Base-by-base conservation (phyloP, 30 jellyfish, hydroid and myxozoan species). In the Nemopilema nomurai region DNA sequence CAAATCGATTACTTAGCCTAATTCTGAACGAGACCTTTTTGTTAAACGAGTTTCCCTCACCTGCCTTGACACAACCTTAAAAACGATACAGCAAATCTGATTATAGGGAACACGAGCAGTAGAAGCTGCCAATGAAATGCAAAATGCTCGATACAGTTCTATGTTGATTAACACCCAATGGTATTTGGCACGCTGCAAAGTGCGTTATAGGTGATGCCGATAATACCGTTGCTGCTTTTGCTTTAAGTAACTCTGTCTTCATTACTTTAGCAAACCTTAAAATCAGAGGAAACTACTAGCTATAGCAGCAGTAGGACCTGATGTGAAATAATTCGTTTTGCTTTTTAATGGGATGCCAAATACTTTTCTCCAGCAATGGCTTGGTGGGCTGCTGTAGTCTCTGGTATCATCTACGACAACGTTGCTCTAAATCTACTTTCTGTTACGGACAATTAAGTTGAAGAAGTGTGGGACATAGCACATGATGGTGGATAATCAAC, bases 401-500 rank as follows among this genome's bases (percentile, higher is more conserved):
- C 18, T 63, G 73, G 73, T 18, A 63, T 41, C 57, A 6, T 41
- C 57, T 41, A 41, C 13, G 57, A 41, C 57, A 41, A 41, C 57
- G 57, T 41, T 41, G 57, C 57, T 41, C 57, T 41, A 41, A 13
- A 41, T 41, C 57, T 41, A 41, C 57, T 41, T 41, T 41, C 57
- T 41, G 13, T 41, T 3, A 24, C 27, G 30, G 73, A n/a, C 29
- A 19, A 19, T 63, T n/a, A 63, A 18, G 73, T 63, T 29, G 19
- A 78, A 78, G 31, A 78, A 57, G 33, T 62, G 50, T 78, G 78
- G 71, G 76, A 57, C 67, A 65, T 62, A 78, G 79, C 87, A 78
- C 87, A 83, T 76, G 83, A 83, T 83, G 78, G 92, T 22, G 21
- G 69, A 25, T 49, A 32, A 57, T 32, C 6, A 50, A 68, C 92